phyloP scores from a whole-genome alignment of 35 echinoderm and acorn worm genomes.

The Lytechinus pictus region DNA sequence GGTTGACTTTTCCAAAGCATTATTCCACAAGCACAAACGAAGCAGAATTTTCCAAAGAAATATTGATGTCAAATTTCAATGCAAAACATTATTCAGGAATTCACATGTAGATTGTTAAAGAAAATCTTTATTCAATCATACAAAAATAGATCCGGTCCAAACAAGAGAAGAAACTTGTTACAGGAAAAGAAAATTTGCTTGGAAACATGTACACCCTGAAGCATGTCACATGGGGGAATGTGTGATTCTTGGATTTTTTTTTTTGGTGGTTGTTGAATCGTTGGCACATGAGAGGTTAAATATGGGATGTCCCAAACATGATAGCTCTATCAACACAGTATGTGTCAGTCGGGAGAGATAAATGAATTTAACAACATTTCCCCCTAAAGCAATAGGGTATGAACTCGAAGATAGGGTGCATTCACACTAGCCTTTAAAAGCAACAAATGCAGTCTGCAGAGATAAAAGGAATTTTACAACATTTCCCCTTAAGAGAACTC shows the following conservation, averaged over 20 bases:
- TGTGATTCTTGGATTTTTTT: not conserved
- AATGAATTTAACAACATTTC: slow-evolving; percentile 1
- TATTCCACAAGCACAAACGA: not conserved
- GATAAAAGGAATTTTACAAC: no score
- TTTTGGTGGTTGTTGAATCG: not conserved
- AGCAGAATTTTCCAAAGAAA: not conserved
- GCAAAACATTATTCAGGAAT: slow-evolving; percentile 21
- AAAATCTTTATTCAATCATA: no score
- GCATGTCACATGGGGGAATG: not conserved
- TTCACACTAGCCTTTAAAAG: no score
- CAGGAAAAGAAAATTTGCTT: not conserved
- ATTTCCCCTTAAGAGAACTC: no score
- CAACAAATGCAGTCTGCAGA: no score
- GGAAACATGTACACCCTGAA: not conserved
- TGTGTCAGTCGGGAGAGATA: not conserved
- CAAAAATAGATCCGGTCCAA: no score
- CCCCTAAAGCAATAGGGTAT: not conserved
- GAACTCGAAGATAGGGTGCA: not conserved
- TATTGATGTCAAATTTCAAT: not conserved
- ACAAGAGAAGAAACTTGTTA: no score
- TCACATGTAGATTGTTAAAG: no score
- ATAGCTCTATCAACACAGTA: not conserved
- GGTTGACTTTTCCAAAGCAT: no score
- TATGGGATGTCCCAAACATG: not conserved
- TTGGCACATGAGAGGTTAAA: not conserved